phyloP scores from a whole-genome alignment of 2,113 vertebrate species.

The Formicarius rufipectus region DNA sequence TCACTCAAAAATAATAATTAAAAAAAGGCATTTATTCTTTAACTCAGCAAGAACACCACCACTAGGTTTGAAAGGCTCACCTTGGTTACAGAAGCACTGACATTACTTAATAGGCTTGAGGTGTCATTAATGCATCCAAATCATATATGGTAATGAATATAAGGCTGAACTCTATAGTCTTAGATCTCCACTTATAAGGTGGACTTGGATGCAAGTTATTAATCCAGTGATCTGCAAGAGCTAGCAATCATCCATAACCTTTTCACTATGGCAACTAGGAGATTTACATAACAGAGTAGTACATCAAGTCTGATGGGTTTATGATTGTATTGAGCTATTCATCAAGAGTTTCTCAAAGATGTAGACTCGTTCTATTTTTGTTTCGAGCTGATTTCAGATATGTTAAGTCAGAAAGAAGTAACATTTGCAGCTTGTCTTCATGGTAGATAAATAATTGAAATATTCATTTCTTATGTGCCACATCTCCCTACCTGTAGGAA shows the following conservation, averaged over 20 bases:
- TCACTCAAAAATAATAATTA: neutral
- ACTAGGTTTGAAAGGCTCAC: neutral
- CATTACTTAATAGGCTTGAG: neutral
- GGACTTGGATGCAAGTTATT: neutral
- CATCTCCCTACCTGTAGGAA: neutral
- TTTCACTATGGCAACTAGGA: constrained; percentile 21
- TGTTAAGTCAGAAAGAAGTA: constrained; percentile 35
- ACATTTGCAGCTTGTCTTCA: neutral
- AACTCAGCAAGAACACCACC: neutral
- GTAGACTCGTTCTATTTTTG: constrained; percentile 14
- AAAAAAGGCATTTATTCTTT: neutral
- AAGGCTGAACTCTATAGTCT: neutral
- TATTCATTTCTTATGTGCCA: neutral
- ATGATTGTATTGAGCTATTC: constrained; percentile 41
- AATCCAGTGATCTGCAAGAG: constrained; percentile 31
- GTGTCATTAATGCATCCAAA: neutral
- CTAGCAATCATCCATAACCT: constrained; percentile 21
- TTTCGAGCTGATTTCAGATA: constrained; percentile 26
- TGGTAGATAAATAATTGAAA: constrained; percentile 23
- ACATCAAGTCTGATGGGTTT: constrained; percentile 44
- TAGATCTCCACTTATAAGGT: neutral
- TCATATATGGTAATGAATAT: neutral
- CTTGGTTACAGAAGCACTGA: neutral
- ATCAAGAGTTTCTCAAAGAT: constrained; percentile 43
- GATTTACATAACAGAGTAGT: constrained; percentile 35